These are phyloP conservation scores for Pyxicephalus adspersus DNA, from an alignment of 2,113 vertebrate species.

Conservation along the genomic window DNA sequence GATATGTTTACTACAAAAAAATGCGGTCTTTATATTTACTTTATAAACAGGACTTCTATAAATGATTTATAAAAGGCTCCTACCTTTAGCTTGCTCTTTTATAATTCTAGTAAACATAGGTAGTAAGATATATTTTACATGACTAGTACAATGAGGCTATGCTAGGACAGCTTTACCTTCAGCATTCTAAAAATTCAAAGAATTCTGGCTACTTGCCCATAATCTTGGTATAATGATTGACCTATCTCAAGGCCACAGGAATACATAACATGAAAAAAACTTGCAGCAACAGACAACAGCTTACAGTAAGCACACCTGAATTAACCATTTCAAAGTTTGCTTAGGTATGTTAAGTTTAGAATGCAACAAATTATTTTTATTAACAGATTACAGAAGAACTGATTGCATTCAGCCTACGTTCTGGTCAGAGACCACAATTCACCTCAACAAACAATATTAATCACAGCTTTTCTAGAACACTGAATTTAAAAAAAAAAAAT, in stretches of 20 bases:
- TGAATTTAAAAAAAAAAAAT: too few relatives aligned
- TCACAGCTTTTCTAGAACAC: too few relatives aligned
- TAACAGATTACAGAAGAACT: too few relatives aligned
- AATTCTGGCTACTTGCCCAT: conserved; percentile 37
- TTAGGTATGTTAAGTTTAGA: too few relatives aligned
- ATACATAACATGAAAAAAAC: conserved; percentile 55
- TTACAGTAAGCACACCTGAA: too few relatives aligned
- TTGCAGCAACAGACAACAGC: too few relatives aligned
- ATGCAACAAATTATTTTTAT: too few relatives aligned
- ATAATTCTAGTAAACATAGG: neutral
- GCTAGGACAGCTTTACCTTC: conserved; percentile 18
- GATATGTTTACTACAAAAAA: neutral
- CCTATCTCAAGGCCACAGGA: conserved; percentile 24
- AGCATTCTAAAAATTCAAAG: conserved; percentile 26
- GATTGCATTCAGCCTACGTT: too few relatives aligned
- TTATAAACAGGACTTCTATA: neutral
- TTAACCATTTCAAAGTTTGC: too few relatives aligned
- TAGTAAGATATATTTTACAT: neutral
- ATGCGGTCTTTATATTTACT: neutral
- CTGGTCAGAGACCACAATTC: too few relatives aligned
- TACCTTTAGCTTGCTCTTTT: neutral
- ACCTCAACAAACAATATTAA: too few relatives aligned
- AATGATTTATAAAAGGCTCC: neutral
- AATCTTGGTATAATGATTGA: neutral
- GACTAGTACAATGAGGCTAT: neutral